Evolutionary conservation across 2,113 vertebrate species (phyloP).

Genomic region (Regulus satrapa): DNA sequence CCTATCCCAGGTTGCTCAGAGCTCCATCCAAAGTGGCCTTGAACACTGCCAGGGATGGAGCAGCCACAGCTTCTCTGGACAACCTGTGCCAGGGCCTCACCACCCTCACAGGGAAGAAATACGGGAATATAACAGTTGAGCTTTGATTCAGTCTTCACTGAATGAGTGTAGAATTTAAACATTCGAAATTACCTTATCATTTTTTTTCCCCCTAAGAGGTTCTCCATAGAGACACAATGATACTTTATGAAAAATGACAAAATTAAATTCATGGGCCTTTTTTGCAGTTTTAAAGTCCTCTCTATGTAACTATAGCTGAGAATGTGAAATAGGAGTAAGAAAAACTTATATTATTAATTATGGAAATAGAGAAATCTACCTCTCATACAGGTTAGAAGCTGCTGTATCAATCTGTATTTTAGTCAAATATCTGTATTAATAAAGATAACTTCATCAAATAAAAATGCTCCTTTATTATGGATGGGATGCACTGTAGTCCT

Average conservation of each 20-base stretch:
- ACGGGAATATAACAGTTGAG: not conserved
- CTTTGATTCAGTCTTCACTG: not conserved
- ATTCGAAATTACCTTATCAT: not conserved
- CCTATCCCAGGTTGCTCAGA: not conserved
- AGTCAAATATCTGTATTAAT: not conserved
- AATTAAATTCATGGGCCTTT: not conserved
- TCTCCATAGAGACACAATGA: not conserved
- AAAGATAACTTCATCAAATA: not conserved
- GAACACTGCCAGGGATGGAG: not conserved
- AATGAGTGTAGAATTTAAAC: not conserved
- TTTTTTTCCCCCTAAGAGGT: not conserved
- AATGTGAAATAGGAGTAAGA: not conserved
- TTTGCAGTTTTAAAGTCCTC: not conserved
- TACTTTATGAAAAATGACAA: not conserved
- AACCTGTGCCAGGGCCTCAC: not conserved
- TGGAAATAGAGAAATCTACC: not conserved
- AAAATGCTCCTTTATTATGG: not conserved
- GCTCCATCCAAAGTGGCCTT: not conserved
- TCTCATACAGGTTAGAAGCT: not conserved
- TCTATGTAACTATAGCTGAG: not conserved
- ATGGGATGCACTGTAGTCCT: not conserved
- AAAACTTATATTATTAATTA: not conserved
- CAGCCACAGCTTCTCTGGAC: fast-evolving
- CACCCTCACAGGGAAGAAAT: not conserved
- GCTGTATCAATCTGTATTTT: not conserved